Conservation (phyloP, 2,797 vertebrate genomes). For the Crocodylus rhombifer region DNA sequence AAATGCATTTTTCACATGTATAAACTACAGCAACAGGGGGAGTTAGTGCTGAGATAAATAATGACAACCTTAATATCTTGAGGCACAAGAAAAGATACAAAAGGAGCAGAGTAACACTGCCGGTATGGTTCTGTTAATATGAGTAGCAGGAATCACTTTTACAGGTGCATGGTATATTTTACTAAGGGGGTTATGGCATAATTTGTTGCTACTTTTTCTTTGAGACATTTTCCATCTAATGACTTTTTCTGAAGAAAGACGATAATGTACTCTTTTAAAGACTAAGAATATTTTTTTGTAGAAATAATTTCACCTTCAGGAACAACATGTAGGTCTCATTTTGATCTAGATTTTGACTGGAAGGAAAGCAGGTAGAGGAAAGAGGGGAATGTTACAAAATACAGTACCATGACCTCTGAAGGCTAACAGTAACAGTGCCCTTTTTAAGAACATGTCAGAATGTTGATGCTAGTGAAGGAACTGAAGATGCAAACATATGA, state of each 20-base stretch:
- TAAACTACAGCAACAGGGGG: not conserved
- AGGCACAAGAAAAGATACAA: not conserved
- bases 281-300: not conserved
- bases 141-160: not conserved
- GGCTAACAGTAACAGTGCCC: not conserved
- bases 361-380: not conserved
- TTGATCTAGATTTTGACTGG: conserved; percentile 8
- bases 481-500: conserved; percentile 21
- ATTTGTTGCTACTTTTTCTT: conserved; percentile 15
- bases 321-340: not conserved
- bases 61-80: not conserved
- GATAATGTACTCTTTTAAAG: conserved; percentile 9
- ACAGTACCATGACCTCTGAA: conserved; percentile 26
- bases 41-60: conserved; percentile 43
- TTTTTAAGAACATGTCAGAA: conserved; percentile 35
- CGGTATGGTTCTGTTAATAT: conserved; percentile 42
- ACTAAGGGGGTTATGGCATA: not conserved
- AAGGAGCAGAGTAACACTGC: conserved; percentile 51
- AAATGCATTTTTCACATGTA: not conserved
- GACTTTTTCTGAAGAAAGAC: conserved; percentile 26
- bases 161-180: not conserved
- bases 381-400: conserved; percentile 7
- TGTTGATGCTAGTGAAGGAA: conserved; percentile 20
- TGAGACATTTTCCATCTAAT: conserved; percentile 10
- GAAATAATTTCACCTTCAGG: conserved; percentile 7